Evolutionary conservation across 1,140 invertebrate genomes (phyloP).

Genomic region (Apolygus lucorum): DNA sequence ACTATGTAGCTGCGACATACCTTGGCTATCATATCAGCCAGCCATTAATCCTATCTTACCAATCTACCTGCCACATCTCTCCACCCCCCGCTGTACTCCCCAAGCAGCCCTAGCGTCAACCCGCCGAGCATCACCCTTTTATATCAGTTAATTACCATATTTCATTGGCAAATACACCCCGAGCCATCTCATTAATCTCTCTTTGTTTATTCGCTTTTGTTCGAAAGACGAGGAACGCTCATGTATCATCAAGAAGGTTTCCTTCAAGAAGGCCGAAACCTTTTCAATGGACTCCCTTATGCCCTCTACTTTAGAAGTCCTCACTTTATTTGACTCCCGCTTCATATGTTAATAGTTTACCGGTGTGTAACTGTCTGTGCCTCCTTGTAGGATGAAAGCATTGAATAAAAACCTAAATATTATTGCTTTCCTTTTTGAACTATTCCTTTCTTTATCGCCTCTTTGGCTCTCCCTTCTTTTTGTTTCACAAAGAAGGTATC

Average conservation of each 20-base stretch:
- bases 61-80: no score
- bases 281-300: background rate
- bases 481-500: background rate
- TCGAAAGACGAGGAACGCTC: background rate
- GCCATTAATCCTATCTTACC: no score
- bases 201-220: background rate
- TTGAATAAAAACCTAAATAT: background rate
- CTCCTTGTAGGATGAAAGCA: background rate
- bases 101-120: no score
- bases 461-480: background rate
- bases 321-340: background rate
- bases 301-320: background rate
- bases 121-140: background rate
- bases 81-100: no score
- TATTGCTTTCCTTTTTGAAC: background rate
- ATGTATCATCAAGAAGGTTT: background rate
- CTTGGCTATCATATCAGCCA: no score
- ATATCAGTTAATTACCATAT: background rate
- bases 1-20: no score
- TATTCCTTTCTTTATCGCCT: background rate
- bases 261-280: background rate
- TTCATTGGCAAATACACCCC: background rate
- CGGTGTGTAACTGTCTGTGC: background rate
- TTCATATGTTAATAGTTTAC: background rate
- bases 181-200: background rate